A percentile compares a stretch with the other conserved stretches of the same genome.
These are phyloP conservation scores for Muschampia plurimacula DNA, from an alignment of 2,888 invertebrate species.

Conservation along the genomic window DNA sequence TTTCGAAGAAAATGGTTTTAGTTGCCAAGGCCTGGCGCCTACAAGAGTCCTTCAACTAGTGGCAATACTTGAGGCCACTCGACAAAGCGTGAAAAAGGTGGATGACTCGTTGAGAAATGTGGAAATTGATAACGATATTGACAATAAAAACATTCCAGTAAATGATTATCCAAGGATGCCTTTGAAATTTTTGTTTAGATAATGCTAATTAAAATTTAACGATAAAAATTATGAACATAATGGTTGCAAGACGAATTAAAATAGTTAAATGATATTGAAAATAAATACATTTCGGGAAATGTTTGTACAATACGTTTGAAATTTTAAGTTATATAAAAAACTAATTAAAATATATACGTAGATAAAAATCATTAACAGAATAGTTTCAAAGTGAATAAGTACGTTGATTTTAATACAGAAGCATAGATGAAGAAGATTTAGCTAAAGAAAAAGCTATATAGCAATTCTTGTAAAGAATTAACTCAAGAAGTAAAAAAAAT, in stretches of 20 bases:
- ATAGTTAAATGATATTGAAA: constrained; percentile 33
- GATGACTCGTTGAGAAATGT: constrained; percentile 38
- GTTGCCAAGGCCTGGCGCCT: constrained; percentile 63
- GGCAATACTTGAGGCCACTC: constrained; percentile 57
- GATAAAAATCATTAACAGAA: not conserved
- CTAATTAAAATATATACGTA: not conserved
- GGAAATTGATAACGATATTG: constrained; percentile 40
- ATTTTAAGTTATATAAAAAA: not conserved
- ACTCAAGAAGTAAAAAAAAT: not conserved
- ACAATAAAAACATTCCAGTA: constrained; percentile 27
- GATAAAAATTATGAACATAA: not conserved
- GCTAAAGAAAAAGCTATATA: not conserved
- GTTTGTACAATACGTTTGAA: not conserved
- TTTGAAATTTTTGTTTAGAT: not conserved
- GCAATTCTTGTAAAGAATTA: not conserved
- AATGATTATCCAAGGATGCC: not conserved
- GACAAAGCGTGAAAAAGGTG: constrained; percentile 47
- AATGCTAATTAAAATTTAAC: not conserved
- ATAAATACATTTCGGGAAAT: constrained; percentile 17
- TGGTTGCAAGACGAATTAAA: too few relatives aligned
- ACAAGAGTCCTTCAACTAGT: constrained; percentile 68
- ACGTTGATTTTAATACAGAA: not conserved
- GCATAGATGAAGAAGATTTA: not conserved
- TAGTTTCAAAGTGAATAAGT: too few relatives aligned
- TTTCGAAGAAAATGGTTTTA: constrained; percentile 45